Conservation (phyloP, 2,113 vertebrate genomes). For the Toxotes jaculatrix region DNA sequence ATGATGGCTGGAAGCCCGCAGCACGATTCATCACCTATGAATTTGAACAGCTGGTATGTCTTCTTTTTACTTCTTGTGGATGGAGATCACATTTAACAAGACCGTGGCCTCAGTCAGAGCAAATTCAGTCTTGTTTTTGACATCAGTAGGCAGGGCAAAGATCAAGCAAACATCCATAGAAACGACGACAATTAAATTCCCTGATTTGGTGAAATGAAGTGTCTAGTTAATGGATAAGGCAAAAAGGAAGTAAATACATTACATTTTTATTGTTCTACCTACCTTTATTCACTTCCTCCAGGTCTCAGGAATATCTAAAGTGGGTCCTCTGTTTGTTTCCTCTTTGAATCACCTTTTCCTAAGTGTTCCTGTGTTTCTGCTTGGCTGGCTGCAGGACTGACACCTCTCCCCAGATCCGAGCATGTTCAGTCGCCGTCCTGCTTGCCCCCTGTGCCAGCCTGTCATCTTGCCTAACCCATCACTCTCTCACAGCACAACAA, state of each 20-base stretch:
- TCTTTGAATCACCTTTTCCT: constrained; percentile 75
- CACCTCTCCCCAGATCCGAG: constrained; percentile 80
- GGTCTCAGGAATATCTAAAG: constrained; percentile 55
- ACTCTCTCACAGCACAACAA: constrained; percentile 77
- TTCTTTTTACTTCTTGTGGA: constrained; percentile 50
- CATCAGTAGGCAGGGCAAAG: constrained; percentile 8
- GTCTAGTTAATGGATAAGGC: neutral
- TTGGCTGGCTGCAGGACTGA: constrained; percentile 80
- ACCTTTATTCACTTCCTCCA: constrained; percentile 14
- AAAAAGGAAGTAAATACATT: neutral
- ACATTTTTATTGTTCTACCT: neutral
- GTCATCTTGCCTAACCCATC: constrained; percentile 78
- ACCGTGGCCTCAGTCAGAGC: constrained; percentile 16
- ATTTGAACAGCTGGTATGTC: constrained; percentile 69
- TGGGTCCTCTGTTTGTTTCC: constrained; percentile 73
- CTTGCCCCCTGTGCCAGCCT: constrained; percentile 81
- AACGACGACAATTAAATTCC: neutral
- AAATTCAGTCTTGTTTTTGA: constrained; percentile 35
- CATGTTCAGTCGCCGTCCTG: constrained; percentile 80
- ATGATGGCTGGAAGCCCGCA: constrained; percentile 62
- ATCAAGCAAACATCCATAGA: constrained; percentile 2
- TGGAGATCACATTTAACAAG: constrained; percentile 49
- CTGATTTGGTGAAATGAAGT: neutral
- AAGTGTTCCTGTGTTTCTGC: constrained; percentile 78
- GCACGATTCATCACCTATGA: constrained; percentile 73